phyloP scores from a whole-genome alignment of 2,888 invertebrate genomes.

The Chaetogeoica ovagalla region DNA sequence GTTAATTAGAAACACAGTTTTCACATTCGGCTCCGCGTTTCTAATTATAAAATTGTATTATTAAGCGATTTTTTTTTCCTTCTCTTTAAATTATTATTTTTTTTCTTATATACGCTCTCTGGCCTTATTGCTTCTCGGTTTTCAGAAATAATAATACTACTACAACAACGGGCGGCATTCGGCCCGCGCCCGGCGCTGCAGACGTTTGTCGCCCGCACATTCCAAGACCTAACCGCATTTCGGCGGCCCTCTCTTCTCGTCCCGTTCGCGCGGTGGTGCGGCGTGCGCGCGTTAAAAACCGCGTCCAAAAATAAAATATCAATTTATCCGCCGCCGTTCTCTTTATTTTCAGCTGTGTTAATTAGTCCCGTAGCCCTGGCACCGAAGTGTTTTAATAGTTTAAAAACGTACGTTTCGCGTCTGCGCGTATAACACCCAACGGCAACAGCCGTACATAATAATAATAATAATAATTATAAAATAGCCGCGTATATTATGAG shows the following conservation, averaged over 20 bases:
- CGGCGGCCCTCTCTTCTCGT: not conserved
- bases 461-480: constrained; percentile 20
- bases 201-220: not conserved
- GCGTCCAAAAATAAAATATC: constrained; percentile 51
- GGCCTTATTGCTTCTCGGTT: not conserved
- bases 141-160: not conserved
- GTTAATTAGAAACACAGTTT: constrained; percentile 14
- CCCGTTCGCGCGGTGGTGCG: too few relatives aligned
- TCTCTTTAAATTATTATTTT: too few relatives aligned
- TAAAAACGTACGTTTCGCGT: constrained; percentile 22
- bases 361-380: constrained; percentile 43
- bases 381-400: constrained; percentile 7
- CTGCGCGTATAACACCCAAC: not conserved
- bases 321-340: constrained; percentile 40
- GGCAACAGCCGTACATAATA: not conserved
- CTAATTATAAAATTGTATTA: constrained; percentile 20
- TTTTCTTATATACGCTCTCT: not conserved
- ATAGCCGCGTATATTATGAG: too few relatives aligned
- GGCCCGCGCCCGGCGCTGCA: not conserved
- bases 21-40: not conserved
- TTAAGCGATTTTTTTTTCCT: too few relatives aligned
- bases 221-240: not conserved
- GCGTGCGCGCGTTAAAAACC: constrained; percentile 16
- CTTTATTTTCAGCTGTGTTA: constrained; percentile 42
- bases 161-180: not conserved